A percentile compares a stretch with the other conserved stretches of the same genome.
Evolutionary conservation across 2,888 invertebrate species (phyloP).

Genomic region (Cryptocheilus praepositus): DNA sequence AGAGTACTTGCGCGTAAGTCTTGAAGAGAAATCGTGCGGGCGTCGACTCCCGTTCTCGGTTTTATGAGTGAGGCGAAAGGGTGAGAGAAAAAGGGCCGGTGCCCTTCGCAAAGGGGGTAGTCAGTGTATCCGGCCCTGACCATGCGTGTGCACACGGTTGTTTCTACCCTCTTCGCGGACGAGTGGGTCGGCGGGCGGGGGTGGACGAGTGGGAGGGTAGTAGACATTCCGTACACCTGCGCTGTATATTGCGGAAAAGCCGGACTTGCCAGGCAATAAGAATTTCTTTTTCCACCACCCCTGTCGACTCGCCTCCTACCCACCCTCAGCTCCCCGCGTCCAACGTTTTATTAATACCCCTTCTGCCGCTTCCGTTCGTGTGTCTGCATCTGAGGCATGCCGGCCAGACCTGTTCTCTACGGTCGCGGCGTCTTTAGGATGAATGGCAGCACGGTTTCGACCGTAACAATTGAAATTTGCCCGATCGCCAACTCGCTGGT

Average conservation of each 20-base stretch:
- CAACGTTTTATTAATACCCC: slow-evolving; percentile 67
- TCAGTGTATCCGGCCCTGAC: slow-evolving; percentile 44
- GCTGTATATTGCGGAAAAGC: slow-evolving; percentile 73
- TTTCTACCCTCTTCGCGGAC: slow-evolving; percentile 45
- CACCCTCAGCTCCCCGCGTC: slow-evolving; percentile 26
- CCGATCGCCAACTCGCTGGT: no score
- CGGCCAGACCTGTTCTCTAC: no score
- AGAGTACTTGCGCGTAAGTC: no score
- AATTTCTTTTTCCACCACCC: slow-evolving; percentile 54
- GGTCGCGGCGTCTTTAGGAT: no score
- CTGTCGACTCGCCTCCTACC: slow-evolving; percentile 19
- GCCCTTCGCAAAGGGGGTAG: slow-evolving; percentile 22
- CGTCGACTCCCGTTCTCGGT: no score
- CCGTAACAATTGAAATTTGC: no score
- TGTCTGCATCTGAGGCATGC: no score
- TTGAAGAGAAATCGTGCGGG: no score
- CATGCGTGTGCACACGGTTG: slow-evolving; percentile 51
- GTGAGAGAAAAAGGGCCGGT: slow-evolving; percentile 40
- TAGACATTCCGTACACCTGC: slow-evolving; percentile 73
- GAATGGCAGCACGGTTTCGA: no score
- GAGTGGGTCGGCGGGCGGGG: slow-evolving; percentile 36
- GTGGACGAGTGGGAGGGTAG: slow-evolving; percentile 35
- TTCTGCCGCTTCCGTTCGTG: slow-evolving; percentile 1
- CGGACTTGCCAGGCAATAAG: slow-evolving; percentile 69
- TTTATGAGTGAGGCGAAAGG: slow-evolving; percentile 21